These are phyloP conservation scores for Apistogramma diplotaenia DNA, from an alignment of 2,113 vertebrate species.

Conservation along the genomic window DNA sequence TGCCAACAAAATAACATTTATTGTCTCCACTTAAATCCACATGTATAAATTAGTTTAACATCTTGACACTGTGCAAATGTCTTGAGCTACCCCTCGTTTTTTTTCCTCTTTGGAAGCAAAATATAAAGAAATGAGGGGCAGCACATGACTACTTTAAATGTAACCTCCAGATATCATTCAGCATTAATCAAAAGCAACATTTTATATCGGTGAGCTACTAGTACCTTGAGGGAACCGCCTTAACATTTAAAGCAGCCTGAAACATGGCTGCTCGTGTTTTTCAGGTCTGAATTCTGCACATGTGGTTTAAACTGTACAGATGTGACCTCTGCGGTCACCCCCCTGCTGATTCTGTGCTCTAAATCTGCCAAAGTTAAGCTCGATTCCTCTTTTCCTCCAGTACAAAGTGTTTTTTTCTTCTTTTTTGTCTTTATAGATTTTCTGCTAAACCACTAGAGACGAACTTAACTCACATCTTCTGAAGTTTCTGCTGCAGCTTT, in stretches of 20 bases:
- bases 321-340: neutral
- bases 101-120: too few species aligned
- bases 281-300: neutral
- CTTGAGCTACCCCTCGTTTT: too few species aligned
- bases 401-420: neutral
- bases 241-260: neutral
- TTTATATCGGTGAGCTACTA: neutral
- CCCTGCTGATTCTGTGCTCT: neutral
- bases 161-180: neutral
- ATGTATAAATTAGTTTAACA: neutral
- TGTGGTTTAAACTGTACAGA: neutral
- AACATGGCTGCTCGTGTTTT: neutral
- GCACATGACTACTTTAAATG: neutral
- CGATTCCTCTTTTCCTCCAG: neutral
- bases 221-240: neutral
- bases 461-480: neutral
- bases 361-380: neutral
- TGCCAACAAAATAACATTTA: neutral
- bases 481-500: neutral
- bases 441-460: slow-evolving; percentile 2
- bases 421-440: neutral
- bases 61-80: neutral
- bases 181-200: neutral
- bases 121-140: too few species aligned
- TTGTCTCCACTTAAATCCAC: neutral